Percentiles rank a stretch among this genome's conserved stretches.
These are phyloP conservation scores for Tachina grossa DNA, from an alignment of 2,888 invertebrate genomes.

Conservation along the genomic window DNA sequence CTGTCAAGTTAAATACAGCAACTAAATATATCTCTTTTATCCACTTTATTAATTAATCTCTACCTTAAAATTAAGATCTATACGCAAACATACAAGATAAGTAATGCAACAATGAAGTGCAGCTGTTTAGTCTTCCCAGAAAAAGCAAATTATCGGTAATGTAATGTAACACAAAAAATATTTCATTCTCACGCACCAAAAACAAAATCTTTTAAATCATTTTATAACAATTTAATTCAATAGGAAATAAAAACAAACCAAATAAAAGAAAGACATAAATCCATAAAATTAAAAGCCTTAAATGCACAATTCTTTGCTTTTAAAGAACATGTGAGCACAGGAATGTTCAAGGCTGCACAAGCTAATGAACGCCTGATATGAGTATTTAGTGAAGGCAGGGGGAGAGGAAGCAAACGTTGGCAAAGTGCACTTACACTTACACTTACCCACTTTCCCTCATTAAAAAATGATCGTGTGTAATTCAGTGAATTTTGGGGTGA, in stretches of 20 bases:
- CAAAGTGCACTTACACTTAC: slow-evolving; percentile 42
- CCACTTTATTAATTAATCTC: slow-evolving; percentile 45
- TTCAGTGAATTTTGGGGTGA: background rate
- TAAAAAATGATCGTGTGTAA: background rate
- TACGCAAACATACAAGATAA: background rate
- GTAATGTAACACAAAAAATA: slow-evolving; percentile 30
- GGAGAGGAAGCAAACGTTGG: background rate
- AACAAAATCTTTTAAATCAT: slow-evolving; percentile 46
- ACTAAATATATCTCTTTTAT: slow-evolving; percentile 20
- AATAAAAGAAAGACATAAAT: slow-evolving; percentile 27
- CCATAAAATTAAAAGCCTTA: slow-evolving; percentile 10
- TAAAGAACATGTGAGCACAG: slow-evolving; percentile 1
- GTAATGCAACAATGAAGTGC: slow-evolving; percentile 46
- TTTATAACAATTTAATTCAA: slow-evolving; percentile 68
- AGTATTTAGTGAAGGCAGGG: background rate
- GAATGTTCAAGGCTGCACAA: slow-evolving; percentile 33
- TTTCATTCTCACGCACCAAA: slow-evolving; percentile 11
- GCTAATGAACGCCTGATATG: background rate
- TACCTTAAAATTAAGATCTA: slow-evolving; percentile 24
- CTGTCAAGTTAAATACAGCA: slow-evolving; percentile 6
- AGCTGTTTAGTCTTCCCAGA: slow-evolving; percentile 62
- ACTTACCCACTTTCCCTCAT: background rate
- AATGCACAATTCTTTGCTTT: slow-evolving; percentile 27
- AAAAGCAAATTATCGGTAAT: slow-evolving; percentile 31
- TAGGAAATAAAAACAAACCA: slow-evolving; percentile 64